A percentile compares a stretch with the other conserved stretches of the same genome.
phyloP scores from a whole-genome alignment of 2,888 invertebrate genomes.

The Lottia gigantea region DNA sequence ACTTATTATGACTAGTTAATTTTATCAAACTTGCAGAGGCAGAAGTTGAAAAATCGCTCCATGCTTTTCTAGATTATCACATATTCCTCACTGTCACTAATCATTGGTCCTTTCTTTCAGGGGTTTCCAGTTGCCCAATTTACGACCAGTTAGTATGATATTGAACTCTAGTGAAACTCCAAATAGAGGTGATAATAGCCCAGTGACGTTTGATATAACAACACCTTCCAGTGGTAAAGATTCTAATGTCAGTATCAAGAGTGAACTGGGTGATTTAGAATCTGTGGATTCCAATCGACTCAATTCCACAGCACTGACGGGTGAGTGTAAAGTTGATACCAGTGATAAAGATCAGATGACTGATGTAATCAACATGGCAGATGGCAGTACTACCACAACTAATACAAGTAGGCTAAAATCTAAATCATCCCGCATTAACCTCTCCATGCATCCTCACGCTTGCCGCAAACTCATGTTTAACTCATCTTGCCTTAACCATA shows the following conservation, averaged over 20 bases:
- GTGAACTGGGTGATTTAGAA: slow-evolving; percentile 61
- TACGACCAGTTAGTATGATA: slow-evolving; percentile 53
- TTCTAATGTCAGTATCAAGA: slow-evolving; percentile 62
- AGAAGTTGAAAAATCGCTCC: no score
- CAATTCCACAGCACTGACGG: slow-evolving; percentile 23
- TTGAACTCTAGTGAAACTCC: slow-evolving; percentile 72
- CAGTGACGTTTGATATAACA: slow-evolving; percentile 64
- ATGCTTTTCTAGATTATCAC: no score
- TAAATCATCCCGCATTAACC: neutral
- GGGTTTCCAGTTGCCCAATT: slow-evolving; percentile 57
- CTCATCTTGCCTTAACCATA: no score
- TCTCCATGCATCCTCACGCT: no score
- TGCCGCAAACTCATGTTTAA: no score
- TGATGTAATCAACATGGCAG: slow-evolving; percentile 52
- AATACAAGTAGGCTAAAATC: slow-evolving; percentile 55
- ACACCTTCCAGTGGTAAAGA: slow-evolving; percentile 60
- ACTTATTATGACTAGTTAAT: no score
- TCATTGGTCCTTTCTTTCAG: slow-evolving; percentile 35
- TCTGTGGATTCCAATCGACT: slow-evolving; percentile 40
- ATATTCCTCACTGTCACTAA: no score
- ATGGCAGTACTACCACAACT: slow-evolving; percentile 44
- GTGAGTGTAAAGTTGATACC: slow-evolving; percentile 40
- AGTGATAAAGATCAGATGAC: slow-evolving; percentile 61
- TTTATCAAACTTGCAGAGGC: no score
- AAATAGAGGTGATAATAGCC: slow-evolving; percentile 38